These are phyloP conservation scores for Balearica regulorum DNA, from an alignment of 2,797 vertebrate species.

Conservation along the genomic window DNA sequence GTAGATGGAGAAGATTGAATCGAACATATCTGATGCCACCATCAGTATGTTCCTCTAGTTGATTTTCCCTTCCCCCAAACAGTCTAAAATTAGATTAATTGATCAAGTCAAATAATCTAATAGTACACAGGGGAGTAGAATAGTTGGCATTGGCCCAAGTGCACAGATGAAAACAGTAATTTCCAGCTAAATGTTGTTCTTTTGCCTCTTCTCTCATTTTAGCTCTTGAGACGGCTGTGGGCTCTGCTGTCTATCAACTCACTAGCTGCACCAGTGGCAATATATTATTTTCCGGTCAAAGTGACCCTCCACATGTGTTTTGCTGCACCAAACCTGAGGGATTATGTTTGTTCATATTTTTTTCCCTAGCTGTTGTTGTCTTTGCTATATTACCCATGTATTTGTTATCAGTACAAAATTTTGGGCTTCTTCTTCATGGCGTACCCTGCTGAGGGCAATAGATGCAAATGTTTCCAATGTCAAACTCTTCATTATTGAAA, in stretches of 20 bases:
- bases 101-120: neutral
- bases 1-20: neutral
- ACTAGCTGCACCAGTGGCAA: neutral
- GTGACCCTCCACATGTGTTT: neutral
- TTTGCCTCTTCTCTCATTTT: neutral
- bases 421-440: neutral
- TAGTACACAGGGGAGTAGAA: neutral
- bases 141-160: neutral
- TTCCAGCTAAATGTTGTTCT: neutral
- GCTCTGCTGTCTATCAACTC: neutral
- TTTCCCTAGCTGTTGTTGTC: neutral
- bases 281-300: neutral
- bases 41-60: neutral
- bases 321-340: neutral
- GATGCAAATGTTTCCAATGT: conserved; percentile 18
- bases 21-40: neutral
- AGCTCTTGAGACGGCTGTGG: neutral
- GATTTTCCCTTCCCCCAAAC: neutral
- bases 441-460: conserved; percentile 50
- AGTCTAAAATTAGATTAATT: conserved; percentile 12
- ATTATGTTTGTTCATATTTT: conserved; percentile 7
- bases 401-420: neutral
- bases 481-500: conserved; percentile 58
- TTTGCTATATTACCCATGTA: neutral
- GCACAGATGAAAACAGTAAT: neutral